Base-by-base conservation (phyloP, 2,113 vertebrate genomes). In the Tenrec ecaudatus region DNA sequence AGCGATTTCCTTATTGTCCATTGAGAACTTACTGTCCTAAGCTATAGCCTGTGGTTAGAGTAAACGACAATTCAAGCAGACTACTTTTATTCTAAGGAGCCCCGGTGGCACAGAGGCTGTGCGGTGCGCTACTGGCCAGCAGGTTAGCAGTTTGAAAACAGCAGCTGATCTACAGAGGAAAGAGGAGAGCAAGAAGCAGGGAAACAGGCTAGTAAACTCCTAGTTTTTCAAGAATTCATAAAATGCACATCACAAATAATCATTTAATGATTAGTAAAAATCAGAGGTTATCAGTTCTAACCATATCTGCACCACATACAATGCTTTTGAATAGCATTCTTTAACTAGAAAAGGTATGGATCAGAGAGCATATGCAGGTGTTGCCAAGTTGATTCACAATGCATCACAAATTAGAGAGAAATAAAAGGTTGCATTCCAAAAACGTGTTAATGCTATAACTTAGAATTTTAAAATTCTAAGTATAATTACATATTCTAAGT, bases 301-400 rank as follows among this genome's bases (percentile, higher is more conserved):
- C n/a, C 29, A 78, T 82, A 68, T 81, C 62, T 89, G 53, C 1
- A 92, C 15, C 38, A 93, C 62, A 83, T 8, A 29, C 4, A 93
- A 66, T 66, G 75, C 6, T 64, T 93, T 40, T 73, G 75, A 86
- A 94, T 81, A 90, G 22, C 17, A 29, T 86, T 69, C 29, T 81
- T 91, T 95, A 95, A 88, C 86, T 83, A 89, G 38, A 85, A 97
- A 92, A 92, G 6, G 31, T 81, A 92, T 38, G 38, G 90, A 82
- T 87, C 80, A 93, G 82, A 90, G 25, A 95, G 40, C 53, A 68
- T 3, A 75, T 22, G 2, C n/a, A 79, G 31, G 1, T n/a, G 58
- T 53, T 95, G 58, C 23, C 76, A 93, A 85, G 15, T 3, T 27
- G 92, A 75, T 60, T 58, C 31, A 89, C 69, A 90, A 1, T 89